Evolutionary conservation across 2,888 invertebrate genomes (phyloP), one percentile per base, ranked within the genome.

Genomic region (Dryocosmus kuriphilus): DNA sequence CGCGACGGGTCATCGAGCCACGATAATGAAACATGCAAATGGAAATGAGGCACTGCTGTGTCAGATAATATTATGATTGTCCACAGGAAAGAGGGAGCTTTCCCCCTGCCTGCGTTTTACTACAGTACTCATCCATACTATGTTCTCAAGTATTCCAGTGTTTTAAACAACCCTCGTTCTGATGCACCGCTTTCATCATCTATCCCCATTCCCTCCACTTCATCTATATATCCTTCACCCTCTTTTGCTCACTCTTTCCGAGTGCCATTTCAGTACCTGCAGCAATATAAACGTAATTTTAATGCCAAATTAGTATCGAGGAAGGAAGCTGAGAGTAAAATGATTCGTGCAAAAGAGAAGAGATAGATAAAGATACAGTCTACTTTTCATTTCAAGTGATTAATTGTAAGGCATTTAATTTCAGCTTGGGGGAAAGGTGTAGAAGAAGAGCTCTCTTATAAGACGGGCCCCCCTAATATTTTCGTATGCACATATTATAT

Each of bases 41-140:
- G 88, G 85, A 88, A 88, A 87, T 85, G 87, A 85, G 87, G 84
- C 82, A 75, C 85, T 63, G 86, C 84, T 88, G 82, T 85, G 87
- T 87, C 85, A 86, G 85, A 90, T 88, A 89, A 90, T 89, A 89
- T 89, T 90, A 87, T 89, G 86, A 85, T 85, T 88, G 84, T 83
- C 85, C 84, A 82, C 82, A 80, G 82, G 79, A 82, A 85, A 82
- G 82, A 82, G 81, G 80, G 80, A 80, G 76, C 79, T 63, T 22
- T 63, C 11, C 22, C 63, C 35, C 63, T 22, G 5, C 35, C 35
- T 22, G 35, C 35, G 22, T 35, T 63, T 35, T 63, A 63, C 63
- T 35, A 35, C 63, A 32, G 63, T 32, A n/a, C 22, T 63, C 63
- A 63, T 63, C 63, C 35, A 7, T 35, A 62, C 63, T 63, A 63